A percentile compares a stretch with the other conserved stretches of the same genome.
phyloP scores from a whole-genome alignment of 1,140 invertebrate genomes.

The Pogonus chalceus region DNA sequence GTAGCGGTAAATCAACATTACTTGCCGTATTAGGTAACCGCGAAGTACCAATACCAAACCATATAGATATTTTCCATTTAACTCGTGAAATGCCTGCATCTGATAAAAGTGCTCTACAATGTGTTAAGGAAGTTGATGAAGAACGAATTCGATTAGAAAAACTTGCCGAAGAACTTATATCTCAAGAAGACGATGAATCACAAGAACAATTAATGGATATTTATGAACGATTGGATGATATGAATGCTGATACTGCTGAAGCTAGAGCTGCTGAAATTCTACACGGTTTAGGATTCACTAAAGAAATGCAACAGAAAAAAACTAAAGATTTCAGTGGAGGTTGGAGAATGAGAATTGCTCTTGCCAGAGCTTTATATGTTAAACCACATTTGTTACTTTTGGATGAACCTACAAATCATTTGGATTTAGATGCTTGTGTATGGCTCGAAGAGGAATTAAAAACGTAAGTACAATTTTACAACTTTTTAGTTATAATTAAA shows the following conservation, averaged over 20 bases:
- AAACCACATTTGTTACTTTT: conserved; percentile 89
- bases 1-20: conserved; percentile 93
- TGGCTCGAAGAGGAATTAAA: conserved; percentile 98
- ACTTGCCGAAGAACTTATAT: conserved; percentile 80
- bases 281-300: conserved; percentile 92
- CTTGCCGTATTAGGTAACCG: conserved; percentile 83
- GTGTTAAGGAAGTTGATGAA: conserved; percentile 97
- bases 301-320: conserved; percentile 81
- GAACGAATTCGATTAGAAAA: conserved; percentile 87
- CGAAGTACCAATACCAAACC: conserved; percentile 92
- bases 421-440: conserved; percentile 98
- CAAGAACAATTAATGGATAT: conserved; percentile 96
- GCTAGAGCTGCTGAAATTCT: conserved; percentile 89
- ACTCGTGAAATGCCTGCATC: conserved; percentile 94
- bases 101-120: conserved; percentile 84
- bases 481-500: neutral
- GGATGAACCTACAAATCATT: conserved; percentile 97
- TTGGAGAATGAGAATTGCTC: conserved; percentile 98
- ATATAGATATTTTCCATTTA: conserved; percentile 97
- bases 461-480: conserved; percentile 44
- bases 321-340: conserved; percentile 94
- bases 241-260: conserved; percentile 91
- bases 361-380: conserved; percentile 85
- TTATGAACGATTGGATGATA: conserved; percentile 94
- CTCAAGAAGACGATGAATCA: conserved; percentile 81